Evolutionary conservation across 2,888 invertebrate species (phyloP).

Genomic region (Altica lythri): DNA sequence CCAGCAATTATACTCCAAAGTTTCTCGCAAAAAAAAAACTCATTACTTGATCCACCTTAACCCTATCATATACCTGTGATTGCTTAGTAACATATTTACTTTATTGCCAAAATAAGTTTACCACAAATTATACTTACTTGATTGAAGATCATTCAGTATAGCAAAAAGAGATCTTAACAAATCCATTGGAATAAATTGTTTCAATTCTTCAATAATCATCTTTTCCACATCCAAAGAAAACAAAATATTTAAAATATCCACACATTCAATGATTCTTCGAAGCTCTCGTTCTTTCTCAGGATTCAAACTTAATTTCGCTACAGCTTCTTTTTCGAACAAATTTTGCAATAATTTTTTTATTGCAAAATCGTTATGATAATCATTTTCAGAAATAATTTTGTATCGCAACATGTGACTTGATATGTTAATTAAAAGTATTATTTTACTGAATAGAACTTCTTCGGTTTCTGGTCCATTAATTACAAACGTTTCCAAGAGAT

Average conservation of each 20-base stretch:
- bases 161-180: slow-evolving; percentile 37
- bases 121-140: too few relatives aligned
- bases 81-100: background rate
- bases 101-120: too few relatives aligned
- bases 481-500: slow-evolving; percentile 31
- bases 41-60: too few relatives aligned
- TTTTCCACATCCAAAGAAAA: slow-evolving; percentile 34
- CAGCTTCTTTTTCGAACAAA: too few relatives aligned
- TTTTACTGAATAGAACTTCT: slow-evolving; percentile 30
- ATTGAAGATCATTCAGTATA: slow-evolving; percentile 35
- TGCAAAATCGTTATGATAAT: slow-evolving; percentile 24
- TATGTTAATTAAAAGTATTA: slow-evolving; percentile 36
- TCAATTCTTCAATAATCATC: slow-evolving; percentile 32
- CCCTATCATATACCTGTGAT: background rate
- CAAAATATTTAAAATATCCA: slow-evolving; percentile 33
- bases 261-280: slow-evolving; percentile 31
- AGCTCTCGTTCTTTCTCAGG: slow-evolving; percentile 34
- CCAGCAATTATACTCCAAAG: too few relatives aligned
- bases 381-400: slow-evolving; percentile 28
- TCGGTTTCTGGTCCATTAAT: slow-evolving; percentile 20
- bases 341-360: slow-evolving; percentile 29
- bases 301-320: too few relatives aligned
- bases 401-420: slow-evolving; percentile 33
- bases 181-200: slow-evolving; percentile 36
- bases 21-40: too few relatives aligned